These are phyloP conservation scores for Corythaeola cristata DNA, from an alignment of 2,113 vertebrate species.

Conservation along the genomic window DNA sequence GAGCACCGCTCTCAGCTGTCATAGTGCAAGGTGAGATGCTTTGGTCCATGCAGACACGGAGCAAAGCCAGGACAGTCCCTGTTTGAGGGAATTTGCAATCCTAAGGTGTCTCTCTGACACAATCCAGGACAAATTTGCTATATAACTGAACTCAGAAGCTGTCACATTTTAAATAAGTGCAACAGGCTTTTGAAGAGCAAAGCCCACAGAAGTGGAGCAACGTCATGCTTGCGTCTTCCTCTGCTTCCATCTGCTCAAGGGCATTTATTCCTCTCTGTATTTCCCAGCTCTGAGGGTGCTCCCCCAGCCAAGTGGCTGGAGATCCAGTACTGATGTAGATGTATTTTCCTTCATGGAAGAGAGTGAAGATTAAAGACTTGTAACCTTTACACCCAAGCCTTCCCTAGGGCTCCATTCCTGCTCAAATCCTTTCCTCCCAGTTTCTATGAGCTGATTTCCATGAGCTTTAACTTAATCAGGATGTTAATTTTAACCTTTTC, in stretches of 20 bases:
- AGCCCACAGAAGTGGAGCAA: background rate
- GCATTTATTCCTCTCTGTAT: background rate
- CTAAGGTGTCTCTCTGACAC: background rate
- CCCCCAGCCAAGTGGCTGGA: background rate
- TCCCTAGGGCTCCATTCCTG: background rate
- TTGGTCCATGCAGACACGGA: background rate
- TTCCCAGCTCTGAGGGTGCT: background rate
- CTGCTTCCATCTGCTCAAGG: background rate
- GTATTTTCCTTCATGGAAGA: background rate
- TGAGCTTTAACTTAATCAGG: conserved; percentile 15
- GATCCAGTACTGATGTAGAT: background rate
- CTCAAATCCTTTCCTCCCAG: background rate
- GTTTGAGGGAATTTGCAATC: background rate
- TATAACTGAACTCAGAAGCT: background rate
- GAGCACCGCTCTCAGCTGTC: background rate
- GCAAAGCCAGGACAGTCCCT: background rate
- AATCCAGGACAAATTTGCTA: background rate
- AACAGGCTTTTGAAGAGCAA: background rate
- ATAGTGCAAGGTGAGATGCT: background rate
- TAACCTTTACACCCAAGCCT: background rate
- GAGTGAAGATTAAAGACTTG: background rate
- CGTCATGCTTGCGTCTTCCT: background rate
- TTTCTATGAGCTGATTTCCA: background rate
- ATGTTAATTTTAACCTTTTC: conserved; percentile 57
- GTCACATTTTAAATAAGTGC: background rate